phyloP scores from a whole-genome alignment of 2,113 vertebrate genomes.

The Anarhynchus alexandrinus region DNA sequence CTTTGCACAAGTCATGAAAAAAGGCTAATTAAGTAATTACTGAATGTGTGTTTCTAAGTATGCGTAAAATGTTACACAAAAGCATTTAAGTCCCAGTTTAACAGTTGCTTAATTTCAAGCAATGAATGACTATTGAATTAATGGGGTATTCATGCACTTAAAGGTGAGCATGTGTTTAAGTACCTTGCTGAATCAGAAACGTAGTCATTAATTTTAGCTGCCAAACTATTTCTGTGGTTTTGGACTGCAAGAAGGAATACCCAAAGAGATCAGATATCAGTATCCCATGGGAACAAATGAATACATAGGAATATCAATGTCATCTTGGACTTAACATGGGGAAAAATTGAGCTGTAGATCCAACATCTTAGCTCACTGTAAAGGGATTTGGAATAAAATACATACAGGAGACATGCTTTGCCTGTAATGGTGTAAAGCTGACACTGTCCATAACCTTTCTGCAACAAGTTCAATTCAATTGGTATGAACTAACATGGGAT shows the following conservation, averaged over 20 bases:
- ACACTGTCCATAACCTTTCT: neutral
- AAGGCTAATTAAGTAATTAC: conserved; percentile 13
- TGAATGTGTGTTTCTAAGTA: conserved; percentile 1
- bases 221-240: conserved; percentile 57
- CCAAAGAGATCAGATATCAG: conserved; percentile 41
- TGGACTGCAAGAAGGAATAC: conserved; percentile 60
- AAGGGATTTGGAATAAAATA: neutral
- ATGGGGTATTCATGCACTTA: neutral
- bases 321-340: neutral
- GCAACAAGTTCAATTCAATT: neutral
- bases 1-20: neutral
- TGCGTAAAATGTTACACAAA: conserved; percentile 49
- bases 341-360: neutral
- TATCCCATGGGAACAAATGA: conserved; percentile 20
- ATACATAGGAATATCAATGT: neutral
- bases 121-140: neutral
- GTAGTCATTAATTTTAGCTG: conserved; percentile 56
- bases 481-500: neutral
- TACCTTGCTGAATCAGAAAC: neutral
- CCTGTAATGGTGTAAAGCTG: neutral
- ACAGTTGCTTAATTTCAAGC: neutral
- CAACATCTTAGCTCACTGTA: neutral
- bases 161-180: neutral
- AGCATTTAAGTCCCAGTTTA: neutral
- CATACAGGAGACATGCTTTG: neutral